phyloP scores from a whole-genome alignment of 1,140 invertebrate species.

The Agrilus planipennis region DNA sequence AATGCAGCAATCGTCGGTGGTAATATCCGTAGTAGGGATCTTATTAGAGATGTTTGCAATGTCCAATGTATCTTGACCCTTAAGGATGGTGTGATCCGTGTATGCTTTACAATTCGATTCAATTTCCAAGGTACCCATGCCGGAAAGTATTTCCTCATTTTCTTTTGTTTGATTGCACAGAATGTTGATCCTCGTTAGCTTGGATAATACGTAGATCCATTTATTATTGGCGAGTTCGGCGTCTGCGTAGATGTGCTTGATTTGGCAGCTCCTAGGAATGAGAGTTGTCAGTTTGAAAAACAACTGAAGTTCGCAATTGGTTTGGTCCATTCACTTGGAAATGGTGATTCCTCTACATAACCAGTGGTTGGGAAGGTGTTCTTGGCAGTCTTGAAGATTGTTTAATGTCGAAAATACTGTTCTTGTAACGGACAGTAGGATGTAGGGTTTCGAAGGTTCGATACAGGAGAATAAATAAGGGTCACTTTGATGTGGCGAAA shows the following conservation, averaged over 20 bases:
- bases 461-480: neutral
- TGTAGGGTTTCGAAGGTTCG: neutral
- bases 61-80: neutral
- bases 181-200: conserved; percentile 1
- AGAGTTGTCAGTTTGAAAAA: neutral
- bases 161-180: neutral
- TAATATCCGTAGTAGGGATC: conserved; percentile 7
- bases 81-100: neutral
- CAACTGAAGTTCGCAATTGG: neutral
- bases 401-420: neutral
- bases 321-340: neutral
- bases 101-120: conserved; percentile 3
- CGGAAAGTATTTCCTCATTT: neutral
- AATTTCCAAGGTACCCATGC: neutral
- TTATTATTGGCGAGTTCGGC: neutral
- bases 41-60: neutral
- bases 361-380: conserved; percentile 1
- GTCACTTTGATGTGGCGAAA: neutral
- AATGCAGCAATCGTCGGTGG: conserved; percentile 3
- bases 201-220: conserved; percentile 3
- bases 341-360: neutral
- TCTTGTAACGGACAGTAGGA: conserved; percentile 2
- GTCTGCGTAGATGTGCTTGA: neutral
- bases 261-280: conserved; percentile 3
- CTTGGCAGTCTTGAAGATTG: neutral